Conservation (phyloP, 2,797 vertebrate species). For the Paedocypris micromegethes region DNA sequence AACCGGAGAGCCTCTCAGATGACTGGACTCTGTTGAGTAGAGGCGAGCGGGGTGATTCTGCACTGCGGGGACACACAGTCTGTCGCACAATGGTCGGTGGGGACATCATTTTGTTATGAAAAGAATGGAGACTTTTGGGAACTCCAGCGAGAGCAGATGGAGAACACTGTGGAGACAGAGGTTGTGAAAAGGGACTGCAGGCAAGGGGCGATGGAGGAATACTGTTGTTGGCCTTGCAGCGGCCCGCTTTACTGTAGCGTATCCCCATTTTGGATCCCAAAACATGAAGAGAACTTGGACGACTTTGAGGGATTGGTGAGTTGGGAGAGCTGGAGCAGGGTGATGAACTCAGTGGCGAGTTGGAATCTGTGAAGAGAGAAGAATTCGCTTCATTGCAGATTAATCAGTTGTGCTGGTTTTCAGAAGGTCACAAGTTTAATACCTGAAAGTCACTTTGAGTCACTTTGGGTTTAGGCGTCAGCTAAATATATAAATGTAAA, state of each 20-base stretch:
- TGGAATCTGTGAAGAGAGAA: slow-evolving; percentile 67
- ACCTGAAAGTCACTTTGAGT: too few relatives aligned
- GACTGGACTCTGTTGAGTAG: slow-evolving; percentile 93
- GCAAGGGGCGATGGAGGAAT: slow-evolving; percentile 93
- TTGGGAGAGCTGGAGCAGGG: slow-evolving; percentile 90
- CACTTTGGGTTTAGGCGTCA: too few relatives aligned
- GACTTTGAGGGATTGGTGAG: slow-evolving; percentile 85
- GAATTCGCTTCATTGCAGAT: neutral
- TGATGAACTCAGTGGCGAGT: slow-evolving; percentile 84
- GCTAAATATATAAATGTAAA: too few relatives aligned
- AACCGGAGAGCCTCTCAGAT: slow-evolving; percentile 78
- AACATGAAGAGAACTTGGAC: slow-evolving; percentile 91
- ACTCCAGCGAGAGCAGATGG: slow-evolving; percentile 78
- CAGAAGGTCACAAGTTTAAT: too few relatives aligned
- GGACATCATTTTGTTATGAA: slow-evolving; percentile 81
- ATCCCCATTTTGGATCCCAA: slow-evolving; percentile 83
- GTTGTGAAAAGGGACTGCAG: slow-evolving; percentile 79
- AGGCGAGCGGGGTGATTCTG: slow-evolving; percentile 73
- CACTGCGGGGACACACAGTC: slow-evolving; percentile 73
- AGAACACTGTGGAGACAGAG: slow-evolving; percentile 83
- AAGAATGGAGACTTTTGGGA: slow-evolving; percentile 71
- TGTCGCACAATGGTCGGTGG: slow-evolving; percentile 82
- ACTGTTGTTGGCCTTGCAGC: slow-evolving; percentile 94
- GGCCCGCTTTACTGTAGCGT: slow-evolving; percentile 81
- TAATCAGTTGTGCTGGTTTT: slow-evolving; percentile 6